phyloP scores from a whole-genome alignment of 1,140 invertebrate species.

The Dryas iulia region DNA sequence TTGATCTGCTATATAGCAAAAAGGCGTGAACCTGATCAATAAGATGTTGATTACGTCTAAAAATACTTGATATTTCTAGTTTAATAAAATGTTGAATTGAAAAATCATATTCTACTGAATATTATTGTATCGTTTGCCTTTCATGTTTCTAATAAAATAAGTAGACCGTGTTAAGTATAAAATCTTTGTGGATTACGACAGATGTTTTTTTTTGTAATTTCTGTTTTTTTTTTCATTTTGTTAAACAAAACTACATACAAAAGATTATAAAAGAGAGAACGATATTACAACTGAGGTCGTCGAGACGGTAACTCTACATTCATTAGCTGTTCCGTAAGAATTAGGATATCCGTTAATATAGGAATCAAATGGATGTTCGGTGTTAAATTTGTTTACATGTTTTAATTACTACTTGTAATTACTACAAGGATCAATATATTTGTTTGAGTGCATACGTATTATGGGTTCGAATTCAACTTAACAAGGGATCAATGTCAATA shows the following conservation, averaged over 20 bases:
- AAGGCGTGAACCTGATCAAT: too few species aligned
- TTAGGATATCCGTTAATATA: background rate
- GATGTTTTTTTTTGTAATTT: background rate
- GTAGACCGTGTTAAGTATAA: background rate
- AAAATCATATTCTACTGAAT: too few species aligned
- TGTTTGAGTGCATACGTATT: too few species aligned
- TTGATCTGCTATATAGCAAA: too few species aligned
- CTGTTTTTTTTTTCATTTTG: background rate
- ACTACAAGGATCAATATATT: too few species aligned
- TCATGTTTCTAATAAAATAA: background rate
- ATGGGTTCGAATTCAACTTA: too few species aligned
- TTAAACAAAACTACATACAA: background rate
- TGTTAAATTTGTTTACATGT: too few species aligned
- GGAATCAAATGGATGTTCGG: background rate
- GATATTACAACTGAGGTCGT: background rate
- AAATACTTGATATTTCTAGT: too few species aligned
- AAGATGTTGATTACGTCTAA: too few species aligned
- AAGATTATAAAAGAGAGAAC: background rate
- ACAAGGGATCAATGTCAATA: too few species aligned
- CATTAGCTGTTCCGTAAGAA: background rate
- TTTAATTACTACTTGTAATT: too few species aligned
- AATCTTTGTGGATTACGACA: background rate
- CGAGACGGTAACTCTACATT: background rate
- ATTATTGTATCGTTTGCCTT: background rate
- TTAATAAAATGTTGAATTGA: too few species aligned